phyloP scores from a whole-genome alignment of 2,113 vertebrate species.

The Nicator chloris region DNA sequence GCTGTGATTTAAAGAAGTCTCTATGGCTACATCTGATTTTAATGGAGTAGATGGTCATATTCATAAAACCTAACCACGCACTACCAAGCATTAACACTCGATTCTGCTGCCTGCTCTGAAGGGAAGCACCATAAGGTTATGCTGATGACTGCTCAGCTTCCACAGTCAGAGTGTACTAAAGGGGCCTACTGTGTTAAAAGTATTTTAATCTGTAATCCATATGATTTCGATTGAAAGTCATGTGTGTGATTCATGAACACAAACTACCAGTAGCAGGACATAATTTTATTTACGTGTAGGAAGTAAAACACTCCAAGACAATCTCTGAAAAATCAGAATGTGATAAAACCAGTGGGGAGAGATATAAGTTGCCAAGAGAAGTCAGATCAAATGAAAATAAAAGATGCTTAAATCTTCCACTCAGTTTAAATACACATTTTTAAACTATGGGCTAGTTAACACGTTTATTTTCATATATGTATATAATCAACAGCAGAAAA shows the following conservation, averaged over 20 bases:
- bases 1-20: not conserved
- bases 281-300: not conserved
- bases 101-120: not conserved
- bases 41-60: not conserved
- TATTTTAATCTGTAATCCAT: not conserved
- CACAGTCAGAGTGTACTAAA: not conserved
- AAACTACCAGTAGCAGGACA: not conserved
- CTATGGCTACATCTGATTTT: not conserved
- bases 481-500: not conserved
- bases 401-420: not conserved
- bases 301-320: not conserved
- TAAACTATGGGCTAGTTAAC: not conserved
- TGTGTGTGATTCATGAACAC: not conserved
- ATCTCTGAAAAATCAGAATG: not conserved
- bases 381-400: not conserved
- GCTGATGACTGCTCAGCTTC: not conserved
- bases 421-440: not conserved
- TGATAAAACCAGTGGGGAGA: not conserved
- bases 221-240: not conserved
- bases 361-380: not conserved
- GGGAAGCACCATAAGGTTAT: fast-evolving
- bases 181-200: not conserved
- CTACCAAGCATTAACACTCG: not conserved
- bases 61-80: not conserved
- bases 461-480: not conserved